Percentiles rank a stretch among this genome's conserved stretches.
phyloP scores from a whole-genome alignment of 2,113 vertebrate genomes.

The Eptesicus fuscus region DNA sequence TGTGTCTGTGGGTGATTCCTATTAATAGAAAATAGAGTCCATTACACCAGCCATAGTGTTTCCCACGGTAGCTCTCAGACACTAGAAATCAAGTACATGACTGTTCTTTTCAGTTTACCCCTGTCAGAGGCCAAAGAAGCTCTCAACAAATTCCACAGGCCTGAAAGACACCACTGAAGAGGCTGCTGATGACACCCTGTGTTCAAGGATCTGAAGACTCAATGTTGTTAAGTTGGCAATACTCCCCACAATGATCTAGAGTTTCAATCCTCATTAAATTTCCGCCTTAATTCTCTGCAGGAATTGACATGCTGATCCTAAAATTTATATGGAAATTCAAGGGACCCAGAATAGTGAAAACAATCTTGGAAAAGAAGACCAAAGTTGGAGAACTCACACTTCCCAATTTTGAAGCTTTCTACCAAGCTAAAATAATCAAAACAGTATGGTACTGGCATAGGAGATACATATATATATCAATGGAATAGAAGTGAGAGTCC shows the following conservation, averaged over 20 bases:
- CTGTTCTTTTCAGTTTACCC: background rate
- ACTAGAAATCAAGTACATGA: background rate
- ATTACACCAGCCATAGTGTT: background rate
- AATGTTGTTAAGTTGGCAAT: background rate
- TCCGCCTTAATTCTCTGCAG: background rate
- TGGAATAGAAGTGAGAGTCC: background rate
- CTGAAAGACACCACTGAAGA: background rate
- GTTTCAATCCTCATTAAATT: background rate
- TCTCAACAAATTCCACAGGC: background rate
- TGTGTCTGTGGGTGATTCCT: background rate
- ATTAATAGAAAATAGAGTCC: background rate
- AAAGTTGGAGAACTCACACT: background rate
- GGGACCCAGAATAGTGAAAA: background rate
- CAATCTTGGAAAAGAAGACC: background rate
- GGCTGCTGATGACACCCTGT: background rate
- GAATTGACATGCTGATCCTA: background rate
- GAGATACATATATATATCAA: background rate
- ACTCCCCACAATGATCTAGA: background rate
- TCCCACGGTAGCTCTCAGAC: background rate
- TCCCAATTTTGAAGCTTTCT: slow-evolving; percentile 18
- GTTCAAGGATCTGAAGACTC: background rate
- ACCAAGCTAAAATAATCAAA: background rate
- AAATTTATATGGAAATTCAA: slow-evolving; percentile 8
- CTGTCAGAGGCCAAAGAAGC: background rate
- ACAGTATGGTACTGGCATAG: background rate